Base-by-base conservation (phyloP, 2,113 vertebrate species). In the Gadus chalcogrammus region DNA sequence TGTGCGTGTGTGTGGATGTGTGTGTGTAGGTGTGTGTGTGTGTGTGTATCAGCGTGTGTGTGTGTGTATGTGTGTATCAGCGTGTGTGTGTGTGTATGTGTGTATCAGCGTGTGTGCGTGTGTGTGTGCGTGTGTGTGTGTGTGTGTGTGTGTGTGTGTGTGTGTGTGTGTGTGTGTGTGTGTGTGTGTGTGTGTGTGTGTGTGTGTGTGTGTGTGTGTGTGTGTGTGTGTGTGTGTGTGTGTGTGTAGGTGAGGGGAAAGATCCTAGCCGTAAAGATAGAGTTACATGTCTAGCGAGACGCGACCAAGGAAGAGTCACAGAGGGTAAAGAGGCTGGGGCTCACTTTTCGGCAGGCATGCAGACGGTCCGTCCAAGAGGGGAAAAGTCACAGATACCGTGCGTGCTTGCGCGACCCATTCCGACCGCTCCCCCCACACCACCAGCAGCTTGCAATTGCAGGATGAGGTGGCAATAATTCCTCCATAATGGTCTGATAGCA, bases 251-350 rank as follows among this genome's bases (percentile, higher is more conserved):
- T 38, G 66, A 17, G 61, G 65, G 75, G 79, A 75, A 77, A 77
- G 68, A 72, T 76, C 71, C 79, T 53, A 56, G 67, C 67, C 66
- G 71, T 68, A 71, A 55, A 81, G 72, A 83, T 78, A 73, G 52
- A 15, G 61, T 31, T 65, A 65, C 77, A 81, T 17, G 79, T 67
- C 69, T 69, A 61, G 59, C 65, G 74, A 81, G 73, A 76, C 64
- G 70, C 42, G 73, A 77, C 6, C 27, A 60, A 42, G 71, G 70
- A 61, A 74, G 67, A 74, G 65, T 18, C 67, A 71, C 60, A 38
- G 62, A 72, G 55, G 58, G 70, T 76, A 72, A 79, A 82, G 74
- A 79, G 48, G 66, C 71, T 5, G 56, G 53, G 65, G 61, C 60
- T 38, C 1, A 22, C 68, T 65, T 17, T 70, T 65, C 69, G 17